Percentiles rank a stretch among this genome's conserved stretches.
These are phyloP conservation scores for Vicugna pacos DNA, from an alignment of 2,113 vertebrate species.

Conservation along the genomic window DNA sequence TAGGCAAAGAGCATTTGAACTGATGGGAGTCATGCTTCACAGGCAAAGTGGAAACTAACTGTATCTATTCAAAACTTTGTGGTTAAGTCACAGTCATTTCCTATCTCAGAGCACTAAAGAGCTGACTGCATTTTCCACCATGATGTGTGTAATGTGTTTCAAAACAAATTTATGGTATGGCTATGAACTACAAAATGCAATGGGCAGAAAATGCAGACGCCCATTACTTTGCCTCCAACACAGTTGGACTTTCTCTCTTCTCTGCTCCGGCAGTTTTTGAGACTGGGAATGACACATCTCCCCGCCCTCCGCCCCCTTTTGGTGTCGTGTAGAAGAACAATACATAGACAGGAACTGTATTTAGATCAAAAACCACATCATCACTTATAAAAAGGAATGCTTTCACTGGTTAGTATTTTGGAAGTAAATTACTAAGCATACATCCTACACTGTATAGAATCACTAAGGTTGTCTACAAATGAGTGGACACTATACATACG, in stretches of 20 bases:
- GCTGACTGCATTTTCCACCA: conserved; percentile 21
- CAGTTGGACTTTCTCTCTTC: conserved; percentile 44
- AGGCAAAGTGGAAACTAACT: neutral
- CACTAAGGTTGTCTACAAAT: neutral
- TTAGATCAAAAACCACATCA: neutral
- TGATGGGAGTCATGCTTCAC: neutral
- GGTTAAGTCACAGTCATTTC: conserved; percentile 37
- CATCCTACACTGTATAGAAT: neutral
- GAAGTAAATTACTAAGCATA: conserved; percentile 33
- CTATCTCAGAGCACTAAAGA: conserved; percentile 50
- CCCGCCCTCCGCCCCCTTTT: neutral
- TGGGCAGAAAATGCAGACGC: conserved; percentile 66
- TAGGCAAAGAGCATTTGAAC: neutral
- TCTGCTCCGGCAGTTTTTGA: neutral
- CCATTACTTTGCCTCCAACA: conserved; percentile 57
- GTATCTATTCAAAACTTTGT: conserved; percentile 14
- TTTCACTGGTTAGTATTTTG: conserved; percentile 37
- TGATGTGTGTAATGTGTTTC: neutral
- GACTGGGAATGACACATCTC: neutral
- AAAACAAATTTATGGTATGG: conserved; percentile 57
- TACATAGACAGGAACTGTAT: neutral
- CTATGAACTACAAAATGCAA: conserved; percentile 58
- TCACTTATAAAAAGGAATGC: conserved; percentile 13
- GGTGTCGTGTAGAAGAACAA: conserved; percentile 20
- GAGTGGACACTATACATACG: neutral